Base-by-base conservation (phyloP, 2,888 invertebrate species). In the Drosophila phalerata region DNA sequence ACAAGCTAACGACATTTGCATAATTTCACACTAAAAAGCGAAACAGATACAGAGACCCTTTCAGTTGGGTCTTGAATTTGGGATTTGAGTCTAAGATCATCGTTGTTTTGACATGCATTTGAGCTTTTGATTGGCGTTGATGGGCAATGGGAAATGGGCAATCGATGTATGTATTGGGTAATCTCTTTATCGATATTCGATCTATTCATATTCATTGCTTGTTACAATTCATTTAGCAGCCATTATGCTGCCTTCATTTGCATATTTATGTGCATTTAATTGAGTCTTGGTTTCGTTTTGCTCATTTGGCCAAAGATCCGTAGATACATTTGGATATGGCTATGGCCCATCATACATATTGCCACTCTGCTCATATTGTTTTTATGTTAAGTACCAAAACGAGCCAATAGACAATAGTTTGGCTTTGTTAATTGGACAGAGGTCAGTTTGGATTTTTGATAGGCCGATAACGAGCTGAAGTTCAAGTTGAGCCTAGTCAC, bases 221-320 rank as follows among this genome's bases (percentile, higher is more conserved):
- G 80, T 83, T 83, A 83, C 83, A 89, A 85, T 87, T 87, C 89
- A 89, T 89, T 85, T 85, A 87, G 69, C 56, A 61, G 69, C 67
- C 69, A 85, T 77, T 82, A 71, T 67, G 68, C 13, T 62, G 48
- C 51, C 28, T 38, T 48, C 62, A 82, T 85, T 87, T 85, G 74
- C 82, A 85, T 85, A 85, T 85, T 89, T 87, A 85, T 85, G 73
- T 81, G 75, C 88, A 87, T 89, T 89, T 85, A 85, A 85, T 85
- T 87, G 85, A 65, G 79, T 66, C 38, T 76, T 73, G 74, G 79
- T 72, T 85, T 84, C 79, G 73, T 75, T 73, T 78, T 55, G 68
- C 51, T 25, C 42, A 34, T 63, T 62, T 52, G n/a, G 47, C 69
- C n/a, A 43, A 22, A 57, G 56, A 40, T 40, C 2, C 28, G 13